Conservation (phyloP, 2,113 vertebrate species). For the Heterotilapia buettikoferi region DNA sequence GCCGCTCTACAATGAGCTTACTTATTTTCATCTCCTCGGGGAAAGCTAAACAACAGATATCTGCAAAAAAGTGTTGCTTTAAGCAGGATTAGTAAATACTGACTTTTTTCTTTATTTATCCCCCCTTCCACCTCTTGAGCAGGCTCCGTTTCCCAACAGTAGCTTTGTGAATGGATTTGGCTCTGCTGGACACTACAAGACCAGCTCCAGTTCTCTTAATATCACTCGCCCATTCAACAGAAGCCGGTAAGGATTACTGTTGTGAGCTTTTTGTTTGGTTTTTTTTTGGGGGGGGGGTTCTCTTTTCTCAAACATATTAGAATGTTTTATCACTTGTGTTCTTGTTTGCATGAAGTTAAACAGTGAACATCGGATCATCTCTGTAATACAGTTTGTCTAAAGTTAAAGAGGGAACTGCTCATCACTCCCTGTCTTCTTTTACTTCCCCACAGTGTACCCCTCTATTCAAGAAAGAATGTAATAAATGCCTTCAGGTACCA, state of each 20-base stretch:
- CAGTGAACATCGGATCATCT: constrained; percentile 5
- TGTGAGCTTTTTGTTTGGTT: neutral
- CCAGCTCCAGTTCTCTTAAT: constrained; percentile 81
- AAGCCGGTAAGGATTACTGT: constrained; percentile 78
- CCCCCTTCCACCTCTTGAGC: neutral
- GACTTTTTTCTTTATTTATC: neutral
- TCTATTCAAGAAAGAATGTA: constrained; percentile 85
- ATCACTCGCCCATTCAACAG: constrained; percentile 90
- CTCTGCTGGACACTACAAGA: constrained; percentile 88
- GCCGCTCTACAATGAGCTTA: neutral
- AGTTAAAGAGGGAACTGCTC: constrained; percentile 31
- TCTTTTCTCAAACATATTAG: neutral
- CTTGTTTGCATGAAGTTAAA: constrained; percentile 4
- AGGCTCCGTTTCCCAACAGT: constrained; percentile 97
- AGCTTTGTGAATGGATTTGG: constrained; percentile 95
- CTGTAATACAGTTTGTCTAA: neutral
- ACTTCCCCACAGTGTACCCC: constrained; percentile 77
- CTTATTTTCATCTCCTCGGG: neutral
- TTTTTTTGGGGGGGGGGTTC: accelerated
- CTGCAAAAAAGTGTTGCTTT: neutral
- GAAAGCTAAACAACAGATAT: neutral
- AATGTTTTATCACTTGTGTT: constrained; percentile 3
- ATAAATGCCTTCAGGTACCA: constrained; percentile 82
- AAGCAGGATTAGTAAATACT: neutral
- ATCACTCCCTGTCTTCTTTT: constrained; percentile 62